These are phyloP conservation scores for Elaeidobius kamerunicus DNA, from an alignment of 2,888 invertebrate species.

Conservation along the genomic window DNA sequence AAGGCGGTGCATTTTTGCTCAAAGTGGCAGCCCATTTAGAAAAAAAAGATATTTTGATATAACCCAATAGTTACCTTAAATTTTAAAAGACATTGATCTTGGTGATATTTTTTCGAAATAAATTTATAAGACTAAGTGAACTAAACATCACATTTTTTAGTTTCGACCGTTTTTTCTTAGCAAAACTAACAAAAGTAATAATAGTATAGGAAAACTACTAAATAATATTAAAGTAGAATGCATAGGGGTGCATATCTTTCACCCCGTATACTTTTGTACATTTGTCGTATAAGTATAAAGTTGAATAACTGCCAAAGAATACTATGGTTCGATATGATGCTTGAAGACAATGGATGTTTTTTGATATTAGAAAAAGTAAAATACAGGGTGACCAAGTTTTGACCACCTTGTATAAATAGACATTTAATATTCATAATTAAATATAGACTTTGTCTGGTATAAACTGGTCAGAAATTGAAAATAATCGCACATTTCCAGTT, in stretches of 20 bases:
- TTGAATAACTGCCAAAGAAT: conserved; percentile 43
- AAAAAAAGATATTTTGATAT: conserved; percentile 4
- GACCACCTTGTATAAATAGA: not conserved
- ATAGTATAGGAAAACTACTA: not conserved
- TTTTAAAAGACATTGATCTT: not conserved
- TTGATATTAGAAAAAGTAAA: conserved; percentile 5
- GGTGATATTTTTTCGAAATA: not conserved
- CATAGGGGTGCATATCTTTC: not conserved
- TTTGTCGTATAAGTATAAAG: conserved; percentile 22
- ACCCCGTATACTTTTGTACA: conserved; percentile 23
- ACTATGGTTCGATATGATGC: conserved; percentile 35
- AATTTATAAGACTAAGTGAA: no score
- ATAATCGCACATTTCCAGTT: not conserved
- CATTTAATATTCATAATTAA: conserved; percentile 2
- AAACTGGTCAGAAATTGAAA: not conserved
- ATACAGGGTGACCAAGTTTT: conserved; percentile 14
- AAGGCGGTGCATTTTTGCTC: conserved; percentile 1
- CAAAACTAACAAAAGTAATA: not conserved
- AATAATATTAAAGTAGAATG: not conserved
- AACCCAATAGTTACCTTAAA: not conserved
- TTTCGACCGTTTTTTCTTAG: not conserved
- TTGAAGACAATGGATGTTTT: conserved; percentile 21
- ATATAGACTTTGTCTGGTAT: conserved; percentile 13
- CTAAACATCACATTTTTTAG: conserved; percentile 1
- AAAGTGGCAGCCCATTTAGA: conserved; percentile 1